These are phyloP conservation scores for Drosophila burlai DNA, from an alignment of 1,140 invertebrate species.

Conservation along the genomic window DNA sequence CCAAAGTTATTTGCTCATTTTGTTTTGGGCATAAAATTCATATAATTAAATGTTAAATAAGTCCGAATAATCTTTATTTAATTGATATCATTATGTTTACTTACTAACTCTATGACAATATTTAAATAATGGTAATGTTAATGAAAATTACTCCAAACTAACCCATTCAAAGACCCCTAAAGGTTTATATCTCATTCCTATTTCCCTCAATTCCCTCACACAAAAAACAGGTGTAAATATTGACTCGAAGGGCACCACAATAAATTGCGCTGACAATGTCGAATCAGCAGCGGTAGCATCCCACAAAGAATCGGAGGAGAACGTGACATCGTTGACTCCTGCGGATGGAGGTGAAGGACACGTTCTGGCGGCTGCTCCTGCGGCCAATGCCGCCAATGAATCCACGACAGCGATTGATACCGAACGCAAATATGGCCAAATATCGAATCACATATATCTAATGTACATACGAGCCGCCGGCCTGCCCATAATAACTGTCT, in stretches of 20 bases:
- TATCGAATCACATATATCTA: conserved; percentile 88
- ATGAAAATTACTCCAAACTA: not conserved
- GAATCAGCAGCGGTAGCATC: conserved; percentile 31
- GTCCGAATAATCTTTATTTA: not conserved
- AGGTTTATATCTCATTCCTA: not conserved
- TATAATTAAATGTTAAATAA: not conserved
- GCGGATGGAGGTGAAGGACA: conserved; percentile 8
- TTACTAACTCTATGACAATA: not conserved
- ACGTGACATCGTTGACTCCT: conserved; percentile 58
- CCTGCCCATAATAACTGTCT: conserved; percentile 86
- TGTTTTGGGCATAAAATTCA: not conserved
- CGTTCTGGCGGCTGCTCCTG: conserved; percentile 6
- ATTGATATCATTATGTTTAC: not conserved
- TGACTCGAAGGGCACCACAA: conserved; percentile 60
- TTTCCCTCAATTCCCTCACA: not conserved
- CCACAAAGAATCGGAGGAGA: conserved; percentile 41
- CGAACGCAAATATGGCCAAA: conserved; percentile 88
- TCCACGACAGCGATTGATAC: conserved; percentile 81
- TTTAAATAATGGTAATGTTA: not conserved
- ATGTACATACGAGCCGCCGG: conserved; percentile 89
- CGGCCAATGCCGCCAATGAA: conserved; percentile 29
- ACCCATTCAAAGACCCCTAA: too few relatives aligned
- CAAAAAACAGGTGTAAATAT: conserved; percentile 61
- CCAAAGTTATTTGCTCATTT: too few relatives aligned
- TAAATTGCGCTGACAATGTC: conserved; percentile 57